Evolutionary conservation across 1,140 invertebrate genomes (phyloP).

Genomic region (Prorops nasuta): DNA sequence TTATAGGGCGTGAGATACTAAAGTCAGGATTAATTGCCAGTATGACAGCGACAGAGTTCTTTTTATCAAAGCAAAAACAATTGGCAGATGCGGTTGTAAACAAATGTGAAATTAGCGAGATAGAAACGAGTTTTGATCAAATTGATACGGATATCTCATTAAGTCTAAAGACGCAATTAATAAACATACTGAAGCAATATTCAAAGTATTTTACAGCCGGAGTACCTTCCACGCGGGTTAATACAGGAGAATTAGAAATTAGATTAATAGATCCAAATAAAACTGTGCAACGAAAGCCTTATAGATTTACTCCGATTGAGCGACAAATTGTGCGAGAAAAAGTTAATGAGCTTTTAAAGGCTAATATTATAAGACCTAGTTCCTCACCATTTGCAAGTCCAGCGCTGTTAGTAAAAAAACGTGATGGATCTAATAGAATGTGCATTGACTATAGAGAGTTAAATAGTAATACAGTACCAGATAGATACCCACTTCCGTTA

Average conservation of each 20-base stretch:
- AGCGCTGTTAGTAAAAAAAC: constrained; percentile 46
- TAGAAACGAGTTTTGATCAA: constrained; percentile 5
- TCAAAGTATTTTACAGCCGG: constrained; percentile 5
- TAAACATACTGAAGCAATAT: constrained; percentile 4
- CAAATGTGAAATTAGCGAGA: neutral
- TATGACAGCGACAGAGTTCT: constrained; percentile 5
- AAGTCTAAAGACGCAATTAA: neutral
- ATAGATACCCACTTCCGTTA: no score
- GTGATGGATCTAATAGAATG: no score
- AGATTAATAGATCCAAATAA: constrained; percentile 9
- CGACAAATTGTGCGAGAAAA: constrained; percentile 7
- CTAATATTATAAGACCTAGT: no score
- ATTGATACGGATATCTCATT: constrained; percentile 6
- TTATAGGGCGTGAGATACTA: constrained; percentile 15
- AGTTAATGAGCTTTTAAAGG: constrained; percentile 10
- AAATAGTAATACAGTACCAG: constrained; percentile 45
- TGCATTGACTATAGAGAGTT: constrained; percentile 41
- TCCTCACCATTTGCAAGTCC: constrained; percentile 38
- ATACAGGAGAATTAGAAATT: constrained; percentile 10
- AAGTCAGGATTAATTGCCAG: constrained; percentile 2
- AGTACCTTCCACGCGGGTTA: constrained; percentile 1
- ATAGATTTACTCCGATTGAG: constrained; percentile 8
- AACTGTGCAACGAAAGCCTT: constrained; percentile 15
- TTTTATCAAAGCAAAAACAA: neutral
- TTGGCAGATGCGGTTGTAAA: no score